Conservation (phyloP, 2,888 invertebrate genomes). For the Strigamia maritima region DNA sequence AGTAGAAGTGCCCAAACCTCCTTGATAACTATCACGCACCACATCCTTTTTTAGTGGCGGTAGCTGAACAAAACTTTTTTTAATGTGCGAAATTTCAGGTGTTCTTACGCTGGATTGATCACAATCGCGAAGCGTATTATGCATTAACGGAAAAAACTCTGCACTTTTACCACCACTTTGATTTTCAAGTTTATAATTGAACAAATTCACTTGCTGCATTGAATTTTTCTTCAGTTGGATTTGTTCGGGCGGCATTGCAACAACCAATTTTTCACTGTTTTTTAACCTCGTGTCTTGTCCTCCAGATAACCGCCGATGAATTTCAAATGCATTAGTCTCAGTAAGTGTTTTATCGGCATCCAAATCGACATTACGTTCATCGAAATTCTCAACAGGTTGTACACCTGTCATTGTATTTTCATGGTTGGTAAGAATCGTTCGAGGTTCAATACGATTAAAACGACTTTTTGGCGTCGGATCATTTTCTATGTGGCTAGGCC, state of each 20-base stretch:
- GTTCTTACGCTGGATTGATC: background rate
- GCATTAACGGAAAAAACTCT: background rate
- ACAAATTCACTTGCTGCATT: background rate
- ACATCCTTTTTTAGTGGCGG: background rate
- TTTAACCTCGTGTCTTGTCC: background rate
- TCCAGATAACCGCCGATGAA: background rate
- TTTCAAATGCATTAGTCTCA: background rate
- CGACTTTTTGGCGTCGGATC: background rate
- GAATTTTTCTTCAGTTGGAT: background rate
- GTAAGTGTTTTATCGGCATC: background rate
- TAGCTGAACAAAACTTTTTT: background rate
- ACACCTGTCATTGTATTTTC: background rate
- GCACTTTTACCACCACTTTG: background rate
- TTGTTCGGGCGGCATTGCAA: background rate
- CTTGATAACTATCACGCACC: background rate
- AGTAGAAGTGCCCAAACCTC: background rate
- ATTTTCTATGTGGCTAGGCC: background rate
- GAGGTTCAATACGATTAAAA: background rate
- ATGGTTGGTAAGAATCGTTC: background rate
- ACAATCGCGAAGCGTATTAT: background rate
- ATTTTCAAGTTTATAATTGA: background rate
- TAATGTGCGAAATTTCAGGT: background rate
- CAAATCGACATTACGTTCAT: background rate
- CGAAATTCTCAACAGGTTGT: background rate
- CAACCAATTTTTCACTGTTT: background rate